Evolutionary conservation across 2,797 vertebrate genomes (phyloP).

Genomic region (Malacoraja senta): DNA sequence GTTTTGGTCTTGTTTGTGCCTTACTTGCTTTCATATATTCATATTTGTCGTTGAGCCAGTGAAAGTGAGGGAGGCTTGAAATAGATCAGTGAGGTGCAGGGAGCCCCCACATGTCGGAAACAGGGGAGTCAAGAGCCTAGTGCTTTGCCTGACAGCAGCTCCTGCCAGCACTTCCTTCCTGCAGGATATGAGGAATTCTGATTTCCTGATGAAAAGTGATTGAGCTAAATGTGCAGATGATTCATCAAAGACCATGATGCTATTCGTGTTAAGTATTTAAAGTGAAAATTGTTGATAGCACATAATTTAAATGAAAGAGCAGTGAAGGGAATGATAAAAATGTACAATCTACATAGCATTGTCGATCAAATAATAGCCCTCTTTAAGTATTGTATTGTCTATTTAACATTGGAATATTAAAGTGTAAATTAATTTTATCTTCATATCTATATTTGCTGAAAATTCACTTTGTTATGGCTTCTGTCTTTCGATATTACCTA

Average conservation of each 20-base stretch:
- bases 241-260: slow-evolving; percentile 29
- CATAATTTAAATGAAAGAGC: not conserved
- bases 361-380: not conserved
- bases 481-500: not conserved
- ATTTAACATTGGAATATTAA: not conserved
- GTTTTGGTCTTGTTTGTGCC: not conserved
- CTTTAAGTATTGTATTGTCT: not conserved
- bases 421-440: not conserved
- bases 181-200: slow-evolving; percentile 34
- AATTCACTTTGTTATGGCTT: slow-evolving; percentile 5
- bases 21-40: not conserved
- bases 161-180: slow-evolving; percentile 36
- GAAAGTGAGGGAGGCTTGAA: slow-evolving; percentile 1
- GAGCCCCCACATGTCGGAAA: slow-evolving; percentile 29
- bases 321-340: not conserved
- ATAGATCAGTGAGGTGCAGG: slow-evolving; percentile 12
- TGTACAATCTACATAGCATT: not conserved
- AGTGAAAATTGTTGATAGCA: not conserved
- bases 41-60: not conserved
- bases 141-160: slow-evolving; percentile 34
- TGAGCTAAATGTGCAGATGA: slow-evolving; percentile 36
- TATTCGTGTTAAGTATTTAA: not conserved
- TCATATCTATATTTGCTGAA: not conserved
- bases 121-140: slow-evolving; percentile 36
- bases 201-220: slow-evolving; percentile 35